A percentile compares a stretch with the other conserved stretches of the same genome.
Conservation (phyloP, 2,797 vertebrate genomes). For the Diceros bicornis region DNA sequence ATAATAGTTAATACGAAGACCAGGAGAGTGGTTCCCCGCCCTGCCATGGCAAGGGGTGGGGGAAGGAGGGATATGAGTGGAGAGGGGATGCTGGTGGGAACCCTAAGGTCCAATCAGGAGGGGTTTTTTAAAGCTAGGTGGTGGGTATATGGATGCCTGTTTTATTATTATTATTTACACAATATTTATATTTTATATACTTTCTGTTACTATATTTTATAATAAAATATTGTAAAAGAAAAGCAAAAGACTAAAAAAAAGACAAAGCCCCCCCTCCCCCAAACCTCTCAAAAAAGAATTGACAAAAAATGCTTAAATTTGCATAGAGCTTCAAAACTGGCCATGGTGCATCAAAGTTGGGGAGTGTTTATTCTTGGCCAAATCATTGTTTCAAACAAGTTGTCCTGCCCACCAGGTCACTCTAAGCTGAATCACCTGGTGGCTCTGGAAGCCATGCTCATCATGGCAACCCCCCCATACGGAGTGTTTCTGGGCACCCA, state of each 20-base stretch:
- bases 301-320: neutral
- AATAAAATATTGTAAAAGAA: neutral
- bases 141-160: neutral
- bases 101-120: neutral
- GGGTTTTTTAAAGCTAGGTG: neutral
- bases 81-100: neutral
- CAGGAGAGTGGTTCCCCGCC: neutral
- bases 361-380: neutral
- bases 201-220: neutral
- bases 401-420: neutral
- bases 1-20: neutral
- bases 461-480: rapidly evolving
- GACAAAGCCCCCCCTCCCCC: neutral
- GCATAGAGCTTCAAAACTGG: neutral
- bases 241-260: neutral
- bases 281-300: neutral
- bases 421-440: neutral
- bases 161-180: neutral
- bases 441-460: neutral
- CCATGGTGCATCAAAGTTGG: rapidly evolving
- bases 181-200: neutral
- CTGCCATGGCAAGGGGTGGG: neutral
- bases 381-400: neutral
- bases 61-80: neutral
- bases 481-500: neutral